Percentiles rank a stretch among this genome's conserved stretches.
Conservation (phyloP, 2,113 vertebrate species). For the Neodon shergylaensis region DNA sequence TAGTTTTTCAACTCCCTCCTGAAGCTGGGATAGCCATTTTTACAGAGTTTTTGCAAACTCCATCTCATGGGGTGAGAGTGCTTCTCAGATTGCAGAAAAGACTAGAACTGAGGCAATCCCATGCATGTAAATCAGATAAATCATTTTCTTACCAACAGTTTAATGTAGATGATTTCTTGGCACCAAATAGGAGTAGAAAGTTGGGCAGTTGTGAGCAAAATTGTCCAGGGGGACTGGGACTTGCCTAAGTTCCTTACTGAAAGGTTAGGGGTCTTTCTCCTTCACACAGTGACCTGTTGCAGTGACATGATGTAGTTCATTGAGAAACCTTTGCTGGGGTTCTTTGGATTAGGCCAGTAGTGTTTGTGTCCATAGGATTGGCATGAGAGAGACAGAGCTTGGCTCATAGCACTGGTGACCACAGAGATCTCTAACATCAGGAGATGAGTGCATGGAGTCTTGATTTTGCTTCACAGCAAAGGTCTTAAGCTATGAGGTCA, state of each 20-base stretch:
- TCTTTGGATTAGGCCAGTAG: neutral
- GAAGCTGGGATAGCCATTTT: neutral
- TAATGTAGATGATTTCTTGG: neutral
- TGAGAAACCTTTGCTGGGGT: neutral
- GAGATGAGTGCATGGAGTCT: neutral
- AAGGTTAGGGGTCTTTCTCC: neutral
- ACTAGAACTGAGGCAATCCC: neutral
- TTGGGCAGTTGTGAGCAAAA: neutral
- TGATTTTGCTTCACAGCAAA: neutral
- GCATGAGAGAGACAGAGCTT: neutral
- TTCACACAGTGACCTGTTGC: rapidly evolving
- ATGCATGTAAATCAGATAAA: neutral
- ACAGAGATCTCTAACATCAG: neutral
- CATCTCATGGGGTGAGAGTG: neutral
- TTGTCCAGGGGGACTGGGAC: neutral
- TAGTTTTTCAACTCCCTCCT: neutral
- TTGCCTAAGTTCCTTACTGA: neutral
- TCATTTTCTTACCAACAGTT: neutral
- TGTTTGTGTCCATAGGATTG: neutral
- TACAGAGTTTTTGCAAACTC: too few species aligned
- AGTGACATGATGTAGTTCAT: neutral
- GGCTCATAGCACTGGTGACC: neutral
- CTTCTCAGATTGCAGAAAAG: neutral
- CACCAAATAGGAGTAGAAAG: neutral
- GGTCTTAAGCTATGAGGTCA: neutral